Percentiles rank a stretch among this genome's conserved stretches.
Evolutionary conservation across 1,140 invertebrate genomes (phyloP).

Genomic region (Heliconius nattereri): DNA sequence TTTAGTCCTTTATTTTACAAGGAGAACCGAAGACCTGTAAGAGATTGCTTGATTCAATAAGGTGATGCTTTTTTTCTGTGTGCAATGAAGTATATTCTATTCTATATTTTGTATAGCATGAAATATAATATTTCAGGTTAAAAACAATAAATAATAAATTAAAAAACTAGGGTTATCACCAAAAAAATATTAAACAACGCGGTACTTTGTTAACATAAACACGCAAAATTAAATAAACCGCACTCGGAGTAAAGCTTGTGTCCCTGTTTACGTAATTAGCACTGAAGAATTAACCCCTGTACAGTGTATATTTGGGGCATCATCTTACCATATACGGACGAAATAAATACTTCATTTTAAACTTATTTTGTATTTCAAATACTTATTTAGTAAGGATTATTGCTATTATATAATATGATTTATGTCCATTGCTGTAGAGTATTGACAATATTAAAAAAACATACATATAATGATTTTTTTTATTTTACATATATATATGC

Average conservation of each 20-base stretch:
- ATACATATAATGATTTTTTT: too few relatives aligned
- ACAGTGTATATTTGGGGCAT: slow-evolving; percentile 15
- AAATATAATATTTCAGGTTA: neutral
- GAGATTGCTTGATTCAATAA: too few relatives aligned
- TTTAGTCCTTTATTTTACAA: too few relatives aligned
- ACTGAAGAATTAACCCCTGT: slow-evolving; percentile 19
- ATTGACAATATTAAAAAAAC: too few relatives aligned
- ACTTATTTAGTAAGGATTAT: neutral
- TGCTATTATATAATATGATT: neutral
- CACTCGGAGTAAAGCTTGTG: slow-evolving; percentile 13
- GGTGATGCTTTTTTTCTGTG: too few relatives aligned
- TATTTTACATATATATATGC: too few relatives aligned
- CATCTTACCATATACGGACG: slow-evolving; percentile 6
- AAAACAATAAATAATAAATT: neutral
- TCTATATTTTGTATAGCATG: neutral
- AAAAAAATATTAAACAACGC: neutral
- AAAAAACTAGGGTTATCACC: neutral
- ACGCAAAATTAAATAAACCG: slow-evolving; percentile 23
- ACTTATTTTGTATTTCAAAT: neutral
- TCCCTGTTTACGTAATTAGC: slow-evolving; percentile 29
- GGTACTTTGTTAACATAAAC: slow-evolving; percentile 2
- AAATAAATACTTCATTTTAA: neutral
- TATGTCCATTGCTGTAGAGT: neutral
- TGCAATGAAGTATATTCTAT: too few relatives aligned
- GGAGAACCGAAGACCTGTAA: too few relatives aligned